These are phyloP conservation scores for Sebastes alutus DNA, from an alignment of 2,797 vertebrate genomes.

Conservation along the genomic window DNA sequence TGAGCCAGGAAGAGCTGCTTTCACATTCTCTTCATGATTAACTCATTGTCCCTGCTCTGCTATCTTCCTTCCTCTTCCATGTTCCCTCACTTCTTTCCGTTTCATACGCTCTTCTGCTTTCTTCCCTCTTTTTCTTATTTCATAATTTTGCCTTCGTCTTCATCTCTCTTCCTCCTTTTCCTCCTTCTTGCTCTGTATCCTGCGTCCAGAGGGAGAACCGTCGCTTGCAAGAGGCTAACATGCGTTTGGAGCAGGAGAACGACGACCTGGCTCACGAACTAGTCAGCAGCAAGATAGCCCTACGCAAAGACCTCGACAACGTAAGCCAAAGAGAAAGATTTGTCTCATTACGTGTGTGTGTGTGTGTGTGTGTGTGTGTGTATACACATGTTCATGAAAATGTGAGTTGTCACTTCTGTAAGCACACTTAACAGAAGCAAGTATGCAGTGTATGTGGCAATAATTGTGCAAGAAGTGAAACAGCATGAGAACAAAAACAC, in stretches of 20 bases:
- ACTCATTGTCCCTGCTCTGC: slow-evolving; percentile 17
- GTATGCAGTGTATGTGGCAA: background rate
- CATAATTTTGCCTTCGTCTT: background rate
- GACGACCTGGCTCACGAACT: slow-evolving; percentile 97
- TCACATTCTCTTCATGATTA: slow-evolving; percentile 18
- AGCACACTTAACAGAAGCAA: background rate
- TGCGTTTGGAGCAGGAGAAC: slow-evolving; percentile 98
- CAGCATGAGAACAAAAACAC: background rate
- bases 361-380: background rate
- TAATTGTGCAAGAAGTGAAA: slow-evolving; percentile 5
- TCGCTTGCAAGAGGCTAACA: slow-evolving; percentile 96
- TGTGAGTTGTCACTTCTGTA: background rate
- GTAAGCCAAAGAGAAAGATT: slow-evolving; percentile 80
- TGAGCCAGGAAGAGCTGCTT: background rate
- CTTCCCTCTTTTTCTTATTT: background rate
- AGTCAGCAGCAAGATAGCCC: slow-evolving; percentile 98
- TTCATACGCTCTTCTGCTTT: background rate
- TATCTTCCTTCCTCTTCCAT: slow-evolving; percentile 54
- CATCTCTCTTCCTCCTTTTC: background rate
- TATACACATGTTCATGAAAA: background rate
- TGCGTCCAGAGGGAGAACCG: slow-evolving; percentile 91
- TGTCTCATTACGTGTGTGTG: background rate
- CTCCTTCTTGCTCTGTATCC: background rate
- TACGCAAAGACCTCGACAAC: slow-evolving; percentile 96
- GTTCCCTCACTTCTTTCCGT: background rate